Evolutionary conservation across 30 jellyfish, hydroid and myxozoan species (phyloP).

Genomic region (Morbakka virulenta): DNA sequence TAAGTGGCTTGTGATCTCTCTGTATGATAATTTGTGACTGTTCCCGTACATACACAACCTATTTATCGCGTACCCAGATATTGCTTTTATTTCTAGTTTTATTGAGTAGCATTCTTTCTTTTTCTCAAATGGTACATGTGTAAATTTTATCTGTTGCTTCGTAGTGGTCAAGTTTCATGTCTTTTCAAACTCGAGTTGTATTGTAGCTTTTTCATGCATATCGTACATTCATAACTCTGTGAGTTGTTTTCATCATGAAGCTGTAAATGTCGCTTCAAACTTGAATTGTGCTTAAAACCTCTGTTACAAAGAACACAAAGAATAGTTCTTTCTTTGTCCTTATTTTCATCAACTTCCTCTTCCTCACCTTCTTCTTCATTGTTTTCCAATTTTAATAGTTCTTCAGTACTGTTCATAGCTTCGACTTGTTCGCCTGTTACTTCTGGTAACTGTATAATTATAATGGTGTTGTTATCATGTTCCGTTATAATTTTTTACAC

Average conservation of each 20-base stretch:
- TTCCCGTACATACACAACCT: no score
- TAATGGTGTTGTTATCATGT: not conserved
- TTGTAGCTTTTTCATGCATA: slow-evolving; percentile 59
- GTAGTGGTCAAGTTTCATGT: slow-evolving; percentile 54
- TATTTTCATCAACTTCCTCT: no score
- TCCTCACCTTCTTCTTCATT: not conserved
- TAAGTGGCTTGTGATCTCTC: no score
- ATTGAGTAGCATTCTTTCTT: no score
- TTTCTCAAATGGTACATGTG: slow-evolving; percentile 55
- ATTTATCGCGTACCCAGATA: no score
- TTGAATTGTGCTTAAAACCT: slow-evolving; percentile 52
- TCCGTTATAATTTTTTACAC: not conserved
- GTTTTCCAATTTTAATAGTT: not conserved
- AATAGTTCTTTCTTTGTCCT: not conserved
- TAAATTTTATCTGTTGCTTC: slow-evolving; percentile 57
- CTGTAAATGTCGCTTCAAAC: slow-evolving; percentile 67
- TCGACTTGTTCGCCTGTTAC: not conserved
- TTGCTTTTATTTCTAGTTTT: no score
- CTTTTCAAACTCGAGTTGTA: slow-evolving; percentile 72
- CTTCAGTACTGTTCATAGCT: not conserved
- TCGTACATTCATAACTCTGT: slow-evolving; percentile 38
- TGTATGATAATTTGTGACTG: no score
- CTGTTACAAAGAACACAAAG: slow-evolving; percentile 58
- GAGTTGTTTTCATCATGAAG: slow-evolving; percentile 39
- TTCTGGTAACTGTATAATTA: not conserved